These are phyloP conservation scores for Hydrocynus forskahlii DNA, from an alignment of 2,797 vertebrate genomes.

Conservation along the genomic window DNA sequence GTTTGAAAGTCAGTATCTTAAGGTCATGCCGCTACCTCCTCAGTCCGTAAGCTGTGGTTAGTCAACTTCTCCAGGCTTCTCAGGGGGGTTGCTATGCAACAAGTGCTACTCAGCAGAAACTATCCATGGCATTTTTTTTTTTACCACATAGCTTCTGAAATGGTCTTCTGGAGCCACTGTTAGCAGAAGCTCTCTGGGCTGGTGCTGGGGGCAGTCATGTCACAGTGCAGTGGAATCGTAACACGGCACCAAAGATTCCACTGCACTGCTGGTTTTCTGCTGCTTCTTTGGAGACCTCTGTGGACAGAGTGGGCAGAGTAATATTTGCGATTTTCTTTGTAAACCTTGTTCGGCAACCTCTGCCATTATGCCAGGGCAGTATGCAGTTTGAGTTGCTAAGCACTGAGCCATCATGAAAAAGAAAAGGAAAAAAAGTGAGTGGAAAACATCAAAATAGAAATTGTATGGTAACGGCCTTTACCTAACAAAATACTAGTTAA, in stretches of 20 bases:
- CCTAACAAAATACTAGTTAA: no score
- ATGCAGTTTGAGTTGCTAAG: no score
- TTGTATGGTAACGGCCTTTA: no score
- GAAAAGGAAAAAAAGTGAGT: no score
- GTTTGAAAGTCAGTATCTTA: slow-evolving; percentile 6
- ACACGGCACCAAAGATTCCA: neutral
- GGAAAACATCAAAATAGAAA: no score
- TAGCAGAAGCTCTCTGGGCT: neutral
- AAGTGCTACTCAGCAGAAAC: slow-evolving; percentile 43
- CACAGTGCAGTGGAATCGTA: neutral
- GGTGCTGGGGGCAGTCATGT: neutral
- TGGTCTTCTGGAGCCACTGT: neutral
- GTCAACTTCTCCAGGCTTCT: neutral
- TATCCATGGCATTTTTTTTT: slow-evolving; percentile 42
- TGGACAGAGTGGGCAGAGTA: no score
- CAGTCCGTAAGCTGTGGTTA: neutral
- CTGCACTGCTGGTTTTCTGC: neutral
- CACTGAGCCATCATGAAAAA: no score
- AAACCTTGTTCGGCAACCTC: no score
- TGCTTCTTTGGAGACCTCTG: neutral
- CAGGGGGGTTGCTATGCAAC: slow-evolving; percentile 39
- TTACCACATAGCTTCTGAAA: slow-evolving; percentile 27
- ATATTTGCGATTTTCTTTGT: no score
- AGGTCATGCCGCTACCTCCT: slow-evolving; percentile 1
- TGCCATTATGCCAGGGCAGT: no score